A percentile compares a stretch with the other conserved stretches of the same genome.
These are phyloP conservation scores for Morinoia aosen DNA, from an alignment of 2,888 invertebrate species.

Conservation along the genomic window DNA sequence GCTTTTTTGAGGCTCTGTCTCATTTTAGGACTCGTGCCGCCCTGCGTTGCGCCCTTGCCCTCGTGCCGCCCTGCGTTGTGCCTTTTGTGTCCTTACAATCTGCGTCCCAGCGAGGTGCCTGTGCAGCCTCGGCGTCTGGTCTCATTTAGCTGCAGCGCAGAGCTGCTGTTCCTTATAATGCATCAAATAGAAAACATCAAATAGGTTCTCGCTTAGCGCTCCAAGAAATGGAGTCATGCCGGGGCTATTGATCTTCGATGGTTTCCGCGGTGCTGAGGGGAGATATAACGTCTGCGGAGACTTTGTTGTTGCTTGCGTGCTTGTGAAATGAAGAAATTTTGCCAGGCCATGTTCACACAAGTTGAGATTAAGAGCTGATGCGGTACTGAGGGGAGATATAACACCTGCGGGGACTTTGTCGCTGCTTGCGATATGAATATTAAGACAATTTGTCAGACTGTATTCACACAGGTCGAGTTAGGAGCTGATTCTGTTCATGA, in stretches of 20 bases:
- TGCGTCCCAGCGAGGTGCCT: not conserved
- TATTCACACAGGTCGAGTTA: not conserved
- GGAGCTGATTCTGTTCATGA: not conserved
- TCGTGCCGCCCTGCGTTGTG: too few species aligned
- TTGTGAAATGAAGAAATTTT: not conserved
- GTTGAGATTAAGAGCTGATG: too few species aligned
- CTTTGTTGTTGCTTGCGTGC: not conserved
- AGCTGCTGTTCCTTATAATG: not conserved
- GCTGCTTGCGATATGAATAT: too few species aligned
- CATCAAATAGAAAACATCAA: too few species aligned
- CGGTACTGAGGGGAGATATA: too few species aligned
- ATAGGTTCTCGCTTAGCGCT: not conserved
- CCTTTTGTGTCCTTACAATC: not conserved
- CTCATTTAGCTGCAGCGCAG: not conserved
- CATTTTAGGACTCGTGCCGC: too few species aligned
- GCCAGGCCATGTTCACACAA: too few species aligned
- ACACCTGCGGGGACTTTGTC: not conserved
- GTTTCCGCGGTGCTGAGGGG: not conserved
- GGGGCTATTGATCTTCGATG: not conserved
- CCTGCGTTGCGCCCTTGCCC: too few species aligned
- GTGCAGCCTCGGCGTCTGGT: not conserved
- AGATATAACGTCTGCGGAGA: not conserved
- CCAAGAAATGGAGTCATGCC: not conserved
- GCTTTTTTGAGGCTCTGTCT: too few species aligned
- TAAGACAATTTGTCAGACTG: not conserved